Conservation (phyloP, 1,140 invertebrate species). For the Grapholita molesta region DNA sequence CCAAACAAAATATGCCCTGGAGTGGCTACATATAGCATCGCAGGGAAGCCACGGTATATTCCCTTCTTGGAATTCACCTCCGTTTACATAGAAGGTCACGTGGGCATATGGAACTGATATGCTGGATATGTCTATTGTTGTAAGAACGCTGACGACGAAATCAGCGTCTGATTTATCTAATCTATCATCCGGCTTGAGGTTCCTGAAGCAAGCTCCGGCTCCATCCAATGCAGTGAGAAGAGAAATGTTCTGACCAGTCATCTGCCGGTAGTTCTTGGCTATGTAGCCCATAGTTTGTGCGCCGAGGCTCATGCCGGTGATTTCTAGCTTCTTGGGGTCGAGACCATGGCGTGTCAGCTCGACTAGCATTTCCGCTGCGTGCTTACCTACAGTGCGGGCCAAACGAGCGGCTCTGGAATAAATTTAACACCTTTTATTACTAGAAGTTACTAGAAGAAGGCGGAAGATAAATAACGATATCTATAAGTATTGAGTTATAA, state of each 20-base stretch:
- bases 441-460: background rate
- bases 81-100: constrained; percentile 84
- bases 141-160: constrained; percentile 71
- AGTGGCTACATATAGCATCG: constrained; percentile 49
- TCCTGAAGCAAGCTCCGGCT: constrained; percentile 60
- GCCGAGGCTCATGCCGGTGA: constrained; percentile 59
- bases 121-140: constrained; percentile 83
- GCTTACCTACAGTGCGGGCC: constrained; percentile 45
- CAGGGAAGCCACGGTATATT: constrained; percentile 47
- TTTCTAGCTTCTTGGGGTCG: constrained; percentile 50
- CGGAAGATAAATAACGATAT: background rate
- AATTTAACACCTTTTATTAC: background rate
- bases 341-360: constrained; percentile 41
- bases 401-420: constrained; percentile 51
- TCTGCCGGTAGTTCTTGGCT: constrained; percentile 47
- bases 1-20: constrained; percentile 45
- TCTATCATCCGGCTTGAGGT: constrained; percentile 48
- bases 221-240: constrained; percentile 59
- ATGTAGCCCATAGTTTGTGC: constrained; percentile 55
- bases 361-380: constrained; percentile 48
- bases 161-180: constrained; percentile 32
- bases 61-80: constrained; percentile 83
- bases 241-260: constrained; percentile 57
- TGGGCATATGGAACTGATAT: constrained; percentile 82
- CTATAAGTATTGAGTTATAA: too few species aligned